phyloP scores from a whole-genome alignment of 2,888 invertebrate species.

The Petrophora chlorosata region DNA sequence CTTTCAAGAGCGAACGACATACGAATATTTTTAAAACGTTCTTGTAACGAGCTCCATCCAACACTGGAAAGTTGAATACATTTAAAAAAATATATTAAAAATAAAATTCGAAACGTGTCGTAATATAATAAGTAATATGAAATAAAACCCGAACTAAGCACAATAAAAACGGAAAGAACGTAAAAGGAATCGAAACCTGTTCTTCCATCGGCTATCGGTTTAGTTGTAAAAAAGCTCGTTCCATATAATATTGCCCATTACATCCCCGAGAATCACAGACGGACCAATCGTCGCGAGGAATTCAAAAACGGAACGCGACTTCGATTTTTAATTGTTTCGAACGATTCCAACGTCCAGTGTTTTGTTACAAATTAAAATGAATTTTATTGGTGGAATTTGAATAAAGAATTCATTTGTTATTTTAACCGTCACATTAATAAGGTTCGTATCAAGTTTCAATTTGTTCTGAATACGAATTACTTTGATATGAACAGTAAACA shows the following conservation, averaged over 20 bases:
- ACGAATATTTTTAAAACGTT: constrained; percentile 36
- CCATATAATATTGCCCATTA: constrained; percentile 82
- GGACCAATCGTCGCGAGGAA: constrained; percentile 69
- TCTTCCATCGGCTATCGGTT: constrained; percentile 66
- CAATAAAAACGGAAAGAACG: constrained; percentile 73
- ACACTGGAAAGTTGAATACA: constrained; percentile 14
- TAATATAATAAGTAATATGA: constrained; percentile 71
- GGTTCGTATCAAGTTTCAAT: constrained; percentile 29
- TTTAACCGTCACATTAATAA: constrained; percentile 27
- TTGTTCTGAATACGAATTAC: constrained; percentile 20
- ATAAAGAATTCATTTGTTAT: constrained; percentile 37
- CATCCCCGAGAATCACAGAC: constrained; percentile 76
- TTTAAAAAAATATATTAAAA: constrained; percentile 40
- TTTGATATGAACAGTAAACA: neutral
- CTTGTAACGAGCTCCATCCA: constrained; percentile 25
- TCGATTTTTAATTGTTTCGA: constrained; percentile 78
- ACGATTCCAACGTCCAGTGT: constrained; percentile 60
- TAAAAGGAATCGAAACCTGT: constrained; percentile 76
- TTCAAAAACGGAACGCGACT: constrained; percentile 64
- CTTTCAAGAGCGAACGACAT: constrained; percentile 58
- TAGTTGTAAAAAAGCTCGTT: constrained; percentile 81
- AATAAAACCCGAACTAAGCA: constrained; percentile 72
- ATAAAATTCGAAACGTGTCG: constrained; percentile 61
- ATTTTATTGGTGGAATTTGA: constrained; percentile 54
- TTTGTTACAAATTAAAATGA: constrained; percentile 53